Base-by-base conservation (phyloP, 2,113 vertebrate genomes). In the Pitta sordida region DNA sequence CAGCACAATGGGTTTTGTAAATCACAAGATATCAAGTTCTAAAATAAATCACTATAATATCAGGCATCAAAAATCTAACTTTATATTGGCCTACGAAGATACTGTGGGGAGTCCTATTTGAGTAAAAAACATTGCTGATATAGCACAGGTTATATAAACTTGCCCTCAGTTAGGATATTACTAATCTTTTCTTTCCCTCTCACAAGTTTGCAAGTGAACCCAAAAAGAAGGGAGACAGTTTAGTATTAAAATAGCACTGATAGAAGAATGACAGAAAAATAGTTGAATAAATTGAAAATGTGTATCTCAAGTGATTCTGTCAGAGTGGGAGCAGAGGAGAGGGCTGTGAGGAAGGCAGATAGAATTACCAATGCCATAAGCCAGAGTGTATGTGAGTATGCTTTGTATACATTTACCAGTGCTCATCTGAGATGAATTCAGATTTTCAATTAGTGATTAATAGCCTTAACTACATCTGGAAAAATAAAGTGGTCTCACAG, bases 21-120 rank as follows among this genome's bases (percentile, higher is more conserved):
- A 86, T 78, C 90, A 92, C 56, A 91, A 86, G 83, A 23, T 81
- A 94, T 83, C 83, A 78, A 74, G 83, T 95, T 92, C 88, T 88
- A 95, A 95, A 93, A 78, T 56, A 94, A 93, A 94, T 74, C 82
- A 79, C 69, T 68, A 2, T 24, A 44, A 73, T 91, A 87, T 87
- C 90, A 81, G 27, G 19, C 76, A 90, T 93, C 60, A 96, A 90
- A 94, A 92, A 86, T 74, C 52, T 93, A 83, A 78, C 55, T 91
- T 94, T 93, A 86, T 39, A 34, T 41, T 90, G 56, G 55, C 46
- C 59, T 91, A 11, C 36, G 86, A 86, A 83, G 88, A 94, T 80
- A 62, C 26, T 58, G 41, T 43, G 41, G 51, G 59, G 79, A 93
- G 55, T 70, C 52, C 60, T 56, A 59, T 63, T 83, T 83, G 60